Percentiles rank a stretch among this genome's conserved stretches.
phyloP scores from a whole-genome alignment of 2,797 vertebrate genomes.

The Champsocephalus gunnari region DNA sequence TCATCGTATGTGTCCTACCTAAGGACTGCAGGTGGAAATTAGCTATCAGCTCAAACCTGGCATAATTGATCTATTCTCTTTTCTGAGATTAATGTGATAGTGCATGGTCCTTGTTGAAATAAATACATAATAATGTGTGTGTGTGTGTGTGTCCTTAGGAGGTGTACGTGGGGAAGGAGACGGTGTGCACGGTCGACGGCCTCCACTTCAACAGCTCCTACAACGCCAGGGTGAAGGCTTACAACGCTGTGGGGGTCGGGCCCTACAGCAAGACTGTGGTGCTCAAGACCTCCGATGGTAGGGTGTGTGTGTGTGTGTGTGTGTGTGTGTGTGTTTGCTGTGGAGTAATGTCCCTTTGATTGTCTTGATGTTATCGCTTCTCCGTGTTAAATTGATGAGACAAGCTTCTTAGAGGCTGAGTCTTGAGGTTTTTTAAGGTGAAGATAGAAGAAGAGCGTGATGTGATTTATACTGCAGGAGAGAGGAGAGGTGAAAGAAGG shows the following conservation, averaged over 20 bases:
- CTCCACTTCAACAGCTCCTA: constrained; percentile 99
- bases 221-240: constrained; percentile 97
- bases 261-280: constrained; percentile 98
- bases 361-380: neutral
- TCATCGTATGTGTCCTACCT: too few relatives aligned
- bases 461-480: neutral
- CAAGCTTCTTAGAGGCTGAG: neutral
- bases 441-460: neutral
- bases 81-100: too few relatives aligned
- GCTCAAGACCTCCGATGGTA: constrained; percentile 96
- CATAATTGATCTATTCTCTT: too few relatives aligned
- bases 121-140: constrained; percentile 3
- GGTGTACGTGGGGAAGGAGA: constrained; percentile 98
- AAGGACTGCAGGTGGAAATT: too few relatives aligned
- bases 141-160: constrained; percentile 83
- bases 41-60: too few relatives aligned
- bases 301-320: constrained; percentile 41
- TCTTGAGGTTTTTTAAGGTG: neutral
- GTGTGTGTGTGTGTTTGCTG: neutral
- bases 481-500: neutral
- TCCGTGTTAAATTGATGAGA: neutral
- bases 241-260: constrained; percentile 91
- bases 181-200: constrained; percentile 96
- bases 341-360: neutral
- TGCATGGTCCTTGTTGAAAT: too few relatives aligned